Evolutionary conservation across 2,888 invertebrate genomes (phyloP).

Genomic region (Sinodicranocentrus sp.): DNA sequence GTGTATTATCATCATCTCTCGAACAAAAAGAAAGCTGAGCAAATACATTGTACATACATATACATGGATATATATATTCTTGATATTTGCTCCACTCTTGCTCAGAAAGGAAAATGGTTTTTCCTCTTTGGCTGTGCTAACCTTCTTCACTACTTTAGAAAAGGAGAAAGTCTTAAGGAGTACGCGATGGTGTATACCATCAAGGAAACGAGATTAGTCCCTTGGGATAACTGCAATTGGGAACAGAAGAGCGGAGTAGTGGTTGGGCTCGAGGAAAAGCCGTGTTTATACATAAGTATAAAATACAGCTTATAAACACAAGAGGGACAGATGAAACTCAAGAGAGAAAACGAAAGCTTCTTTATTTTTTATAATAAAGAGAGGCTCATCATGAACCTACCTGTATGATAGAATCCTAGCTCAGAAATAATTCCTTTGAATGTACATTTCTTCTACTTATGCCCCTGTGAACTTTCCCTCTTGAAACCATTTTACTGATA

Average conservation of each 20-base stretch:
- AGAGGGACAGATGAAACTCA: neutral
- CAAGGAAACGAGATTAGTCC: conserved; percentile 57
- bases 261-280: neutral
- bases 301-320: neutral
- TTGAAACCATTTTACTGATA: neutral
- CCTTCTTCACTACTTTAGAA: no score
- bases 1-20: neutral
- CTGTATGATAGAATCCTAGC: neutral
- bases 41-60: neutral
- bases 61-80: neutral
- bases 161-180: neutral
- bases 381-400: conserved; percentile 2
- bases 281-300: neutral
- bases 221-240: conserved; percentile 28
- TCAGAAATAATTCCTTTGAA: no score
- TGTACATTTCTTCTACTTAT: no score
- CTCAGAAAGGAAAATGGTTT: no score
- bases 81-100: neutral
- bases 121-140: no score
- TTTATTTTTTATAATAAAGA: conserved; percentile 4
- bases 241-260: conserved; percentile 11
- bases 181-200: conserved; percentile 29
- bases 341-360: conserved; percentile 20
- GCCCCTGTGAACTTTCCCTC: no score
- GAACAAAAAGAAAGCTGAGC: conserved; percentile 16